Percentiles rank a stretch among this genome's conserved stretches.
Conservation (phyloP, 2,888 invertebrate genomes). For the Ametastegia equiseti region DNA sequence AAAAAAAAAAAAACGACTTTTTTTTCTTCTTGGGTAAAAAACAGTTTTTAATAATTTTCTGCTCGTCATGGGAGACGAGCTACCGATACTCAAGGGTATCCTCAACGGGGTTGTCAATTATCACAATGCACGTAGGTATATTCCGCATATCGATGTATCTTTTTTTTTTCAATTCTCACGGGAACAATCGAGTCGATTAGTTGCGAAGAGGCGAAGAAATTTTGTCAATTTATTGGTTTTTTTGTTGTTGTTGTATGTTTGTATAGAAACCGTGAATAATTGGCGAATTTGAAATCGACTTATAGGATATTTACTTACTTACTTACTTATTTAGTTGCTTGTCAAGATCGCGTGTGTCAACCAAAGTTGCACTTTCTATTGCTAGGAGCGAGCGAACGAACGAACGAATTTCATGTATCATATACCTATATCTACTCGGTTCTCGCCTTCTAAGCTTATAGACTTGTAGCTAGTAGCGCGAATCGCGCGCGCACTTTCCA, state of each 20-base stretch:
- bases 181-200: too few relatives aligned
- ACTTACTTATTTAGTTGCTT: neutral
- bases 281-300: neutral
- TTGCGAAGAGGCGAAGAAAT: neutral
- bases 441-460: too few relatives aligned
- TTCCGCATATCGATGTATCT: slow-evolving; percentile 40
- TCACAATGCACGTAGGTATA: slow-evolving; percentile 95
- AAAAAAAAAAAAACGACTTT: neutral
- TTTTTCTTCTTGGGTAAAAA: neutral
- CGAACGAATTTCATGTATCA: neutral
- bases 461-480: neutral
- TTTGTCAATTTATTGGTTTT: too few relatives aligned
- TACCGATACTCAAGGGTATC: slow-evolving; percentile 94
- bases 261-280: neutral
- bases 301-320: neutral
- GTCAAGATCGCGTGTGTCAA: neutral
- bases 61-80: slow-evolving; percentile 91
- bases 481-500: slow-evolving; percentile 29
- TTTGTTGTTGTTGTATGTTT: neutral
- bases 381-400: neutral
- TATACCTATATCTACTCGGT: neutral
- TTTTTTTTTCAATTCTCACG: slow-evolving; percentile 58
- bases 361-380: slow-evolving; percentile 26
- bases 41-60: neutral
- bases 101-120: slow-evolving; percentile 94